Conservation (phyloP, 2,888 invertebrate genomes). For the Aspidiotus rigidus region DNA sequence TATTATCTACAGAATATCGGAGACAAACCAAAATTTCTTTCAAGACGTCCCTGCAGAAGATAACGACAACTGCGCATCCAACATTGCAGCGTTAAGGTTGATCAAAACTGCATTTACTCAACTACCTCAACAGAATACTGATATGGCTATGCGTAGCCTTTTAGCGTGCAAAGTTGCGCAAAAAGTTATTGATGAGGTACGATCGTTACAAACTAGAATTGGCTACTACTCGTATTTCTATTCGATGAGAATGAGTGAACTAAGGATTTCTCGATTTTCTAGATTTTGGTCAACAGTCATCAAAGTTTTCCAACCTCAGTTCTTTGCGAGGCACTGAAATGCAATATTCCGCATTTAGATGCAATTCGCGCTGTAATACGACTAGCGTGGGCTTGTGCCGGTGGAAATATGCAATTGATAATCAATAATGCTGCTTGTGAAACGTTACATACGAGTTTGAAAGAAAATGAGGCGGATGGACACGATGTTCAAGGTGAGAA, state of each 20-base stretch:
- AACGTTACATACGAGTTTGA: constrained; percentile 54
- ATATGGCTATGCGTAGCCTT: constrained; percentile 68
- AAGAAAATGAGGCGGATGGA: constrained; percentile 53
- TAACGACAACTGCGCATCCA: constrained; percentile 9
- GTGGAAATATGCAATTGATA: constrained; percentile 37
- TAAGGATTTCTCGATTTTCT: neutral
- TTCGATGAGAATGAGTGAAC: too few species aligned
- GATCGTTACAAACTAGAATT: neutral
- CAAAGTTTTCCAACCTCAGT: constrained; percentile 40
- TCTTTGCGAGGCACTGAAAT: constrained; percentile 52
- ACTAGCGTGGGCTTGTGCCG: constrained; percentile 67
- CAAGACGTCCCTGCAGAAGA: neutral
- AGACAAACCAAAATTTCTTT: constrained; percentile 13
- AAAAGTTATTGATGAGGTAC: constrained; percentile 43
- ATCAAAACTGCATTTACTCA: constrained; percentile 75
- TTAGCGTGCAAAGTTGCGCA: constrained; percentile 73
- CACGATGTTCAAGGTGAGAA: constrained; percentile 55
- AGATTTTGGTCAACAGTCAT: neutral
- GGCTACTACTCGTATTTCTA: too few species aligned
- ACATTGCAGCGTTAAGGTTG: constrained; percentile 41
- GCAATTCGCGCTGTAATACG: constrained; percentile 66
- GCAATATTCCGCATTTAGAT: constrained; percentile 62
- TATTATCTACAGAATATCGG: constrained; percentile 37
- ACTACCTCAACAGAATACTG: constrained; percentile 73
- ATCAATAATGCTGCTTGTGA: constrained; percentile 43